Evolutionary conservation across 2,888 invertebrate genomes (phyloP).

Genomic region (Philereme transversata): DNA sequence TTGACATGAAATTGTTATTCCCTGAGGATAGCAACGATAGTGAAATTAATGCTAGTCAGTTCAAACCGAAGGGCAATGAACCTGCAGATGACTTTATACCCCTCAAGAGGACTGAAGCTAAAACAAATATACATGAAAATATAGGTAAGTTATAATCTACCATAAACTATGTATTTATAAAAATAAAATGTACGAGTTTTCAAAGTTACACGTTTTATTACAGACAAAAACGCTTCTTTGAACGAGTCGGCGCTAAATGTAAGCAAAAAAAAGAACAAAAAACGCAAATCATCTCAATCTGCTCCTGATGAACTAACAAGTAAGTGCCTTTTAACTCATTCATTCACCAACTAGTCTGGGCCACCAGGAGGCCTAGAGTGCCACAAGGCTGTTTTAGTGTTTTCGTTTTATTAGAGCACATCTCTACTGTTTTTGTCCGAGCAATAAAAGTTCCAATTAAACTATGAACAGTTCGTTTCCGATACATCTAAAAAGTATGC

Average conservation of each 20-base stretch:
- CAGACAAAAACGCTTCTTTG: conserved; percentile 13
- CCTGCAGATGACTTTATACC: conserved; percentile 42
- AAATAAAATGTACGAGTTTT: neutral
- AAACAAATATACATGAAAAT: conserved; percentile 56
- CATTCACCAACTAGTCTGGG: too few relatives aligned
- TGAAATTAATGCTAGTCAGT: conserved; percentile 41
- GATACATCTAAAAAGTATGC: too few relatives aligned
- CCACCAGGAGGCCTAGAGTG: too few relatives aligned
- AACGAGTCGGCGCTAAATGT: conserved; percentile 36
- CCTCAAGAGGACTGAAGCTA: conserved; percentile 58
- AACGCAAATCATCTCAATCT: conserved; percentile 33
- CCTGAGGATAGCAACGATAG: conserved; percentile 69
- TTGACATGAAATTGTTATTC: conserved; percentile 68
- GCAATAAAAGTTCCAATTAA: too few relatives aligned
- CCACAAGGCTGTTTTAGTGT: too few relatives aligned
- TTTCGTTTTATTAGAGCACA: too few relatives aligned
- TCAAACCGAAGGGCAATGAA: conserved; percentile 26
- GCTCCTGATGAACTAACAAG: conserved; percentile 30
- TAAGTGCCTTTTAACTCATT: conserved; percentile 27
- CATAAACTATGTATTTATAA: too few relatives aligned
- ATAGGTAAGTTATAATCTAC: conserved; percentile 40
- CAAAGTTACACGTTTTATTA: conserved; percentile 4
- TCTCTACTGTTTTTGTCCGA: too few relatives aligned
- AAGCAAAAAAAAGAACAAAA: conserved; percentile 43
- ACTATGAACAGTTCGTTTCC: too few relatives aligned